Evolutionary conservation across 1,140 invertebrate species (phyloP).

Genomic region (Chironomus tepperi): DNA sequence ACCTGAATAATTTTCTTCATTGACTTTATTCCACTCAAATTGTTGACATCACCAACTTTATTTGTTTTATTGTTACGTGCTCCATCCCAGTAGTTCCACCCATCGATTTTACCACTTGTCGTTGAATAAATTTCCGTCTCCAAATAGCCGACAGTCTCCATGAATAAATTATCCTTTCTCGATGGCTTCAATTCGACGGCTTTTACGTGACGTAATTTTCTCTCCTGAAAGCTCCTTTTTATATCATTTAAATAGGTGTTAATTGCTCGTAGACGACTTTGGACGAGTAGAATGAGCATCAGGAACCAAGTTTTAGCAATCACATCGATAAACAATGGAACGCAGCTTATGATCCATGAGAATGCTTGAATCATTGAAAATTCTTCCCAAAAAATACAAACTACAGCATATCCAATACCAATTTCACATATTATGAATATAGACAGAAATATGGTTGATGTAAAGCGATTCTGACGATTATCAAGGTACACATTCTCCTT

Average conservation of each 20-base stretch:
- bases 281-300: slow-evolving; percentile 33
- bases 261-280: slow-evolving; percentile 35
- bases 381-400: slow-evolving; percentile 18
- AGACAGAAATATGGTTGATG: slow-evolving; percentile 33
- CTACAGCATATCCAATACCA: slow-evolving; percentile 30
- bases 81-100: background rate
- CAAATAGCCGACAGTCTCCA: slow-evolving; percentile 28
- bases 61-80: background rate
- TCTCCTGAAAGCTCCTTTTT: slow-evolving; percentile 35
- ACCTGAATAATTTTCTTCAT: slow-evolving; percentile 17
- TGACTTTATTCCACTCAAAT: background rate
- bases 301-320: slow-evolving; percentile 40
- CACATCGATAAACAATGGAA: slow-evolving; percentile 36
- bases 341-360: slow-evolving; percentile 32
- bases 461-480: slow-evolving; percentile 30
- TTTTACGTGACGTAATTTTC: slow-evolving; percentile 33
- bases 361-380: slow-evolving; percentile 25
- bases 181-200: slow-evolving; percentile 29
- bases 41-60: background rate
- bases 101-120: background rate
- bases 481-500: slow-evolving; percentile 33
- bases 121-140: slow-evolving; percentile 25
- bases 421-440: slow-evolving; percentile 34
- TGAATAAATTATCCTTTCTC: slow-evolving; percentile 32
- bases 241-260: slow-evolving; percentile 33